Evolutionary conservation across 2,113 vertebrate species (phyloP).

Genomic region (Sprattus sprattus): DNA sequence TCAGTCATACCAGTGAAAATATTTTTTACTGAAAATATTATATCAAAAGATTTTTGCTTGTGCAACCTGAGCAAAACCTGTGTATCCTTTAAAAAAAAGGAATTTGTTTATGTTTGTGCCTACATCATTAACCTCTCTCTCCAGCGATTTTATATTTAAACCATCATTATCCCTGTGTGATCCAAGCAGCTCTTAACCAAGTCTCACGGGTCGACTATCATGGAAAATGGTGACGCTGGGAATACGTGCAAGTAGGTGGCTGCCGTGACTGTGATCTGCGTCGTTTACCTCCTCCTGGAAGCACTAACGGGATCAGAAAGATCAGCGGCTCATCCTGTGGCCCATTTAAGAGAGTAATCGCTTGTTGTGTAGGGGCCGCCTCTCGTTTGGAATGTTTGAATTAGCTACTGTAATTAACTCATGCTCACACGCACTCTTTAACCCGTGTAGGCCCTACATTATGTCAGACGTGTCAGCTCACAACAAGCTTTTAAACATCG

Average conservation of each 20-base stretch:
- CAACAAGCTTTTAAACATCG: neutral
- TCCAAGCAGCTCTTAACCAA: neutral
- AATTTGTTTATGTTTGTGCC: neutral
- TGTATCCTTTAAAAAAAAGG: neutral
- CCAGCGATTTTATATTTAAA: neutral
- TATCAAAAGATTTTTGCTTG: neutral
- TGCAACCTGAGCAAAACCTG: slow-evolving; percentile 19
- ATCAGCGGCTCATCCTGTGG: neutral
- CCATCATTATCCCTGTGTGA: neutral
- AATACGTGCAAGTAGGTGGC: neutral
- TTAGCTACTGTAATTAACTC: neutral
- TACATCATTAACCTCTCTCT: neutral
- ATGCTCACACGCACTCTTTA: neutral
- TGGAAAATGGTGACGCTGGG: too few species aligned
- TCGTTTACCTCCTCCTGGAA: neutral
- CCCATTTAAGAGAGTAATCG: slow-evolving; percentile 10
- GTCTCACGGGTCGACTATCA: too few species aligned
- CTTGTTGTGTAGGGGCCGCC: neutral
- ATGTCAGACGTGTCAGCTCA: neutral
- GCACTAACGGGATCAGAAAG: neutral
- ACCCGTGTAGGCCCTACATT: neutral
- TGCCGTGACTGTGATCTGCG: neutral
- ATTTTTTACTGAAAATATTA: neutral
- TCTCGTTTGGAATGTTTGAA: neutral
- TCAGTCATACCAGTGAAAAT: neutral